These are phyloP conservation scores for Abrostola tripartita DNA, from an alignment of 2,888 invertebrate genomes.

Conservation along the genomic window DNA sequence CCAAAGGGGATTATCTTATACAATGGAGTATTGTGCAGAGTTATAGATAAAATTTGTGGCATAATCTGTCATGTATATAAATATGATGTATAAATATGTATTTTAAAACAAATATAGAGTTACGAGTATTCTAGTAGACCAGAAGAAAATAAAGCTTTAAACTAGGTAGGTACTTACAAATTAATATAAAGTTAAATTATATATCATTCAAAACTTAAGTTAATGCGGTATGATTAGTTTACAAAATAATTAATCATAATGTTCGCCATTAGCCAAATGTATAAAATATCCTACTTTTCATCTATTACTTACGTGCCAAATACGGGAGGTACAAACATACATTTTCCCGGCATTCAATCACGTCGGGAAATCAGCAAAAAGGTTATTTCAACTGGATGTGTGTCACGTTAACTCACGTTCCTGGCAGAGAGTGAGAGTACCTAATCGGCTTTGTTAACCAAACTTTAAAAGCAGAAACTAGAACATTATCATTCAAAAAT, in stretches of 20 bases:
- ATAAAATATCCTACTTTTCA: neutral
- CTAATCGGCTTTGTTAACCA: slow-evolving; percentile 23
- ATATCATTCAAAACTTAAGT: no score
- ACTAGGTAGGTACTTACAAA: no score
- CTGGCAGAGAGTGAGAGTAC: slow-evolving; percentile 19
- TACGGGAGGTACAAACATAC: neutral
- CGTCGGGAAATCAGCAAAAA: slow-evolving; percentile 16
- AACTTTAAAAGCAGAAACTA: slow-evolving; percentile 32
- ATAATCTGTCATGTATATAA: neutral
- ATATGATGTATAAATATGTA: no score
- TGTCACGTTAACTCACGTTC: slow-evolving; percentile 26
- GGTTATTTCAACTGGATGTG: slow-evolving; percentile 27
- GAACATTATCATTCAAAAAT: slow-evolving; percentile 13
- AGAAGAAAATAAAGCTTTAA: no score
- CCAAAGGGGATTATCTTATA: slow-evolving; percentile 1
- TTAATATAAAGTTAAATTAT: no score
- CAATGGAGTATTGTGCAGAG: neutral
- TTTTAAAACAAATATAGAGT: no score
- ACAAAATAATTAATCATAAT: no score
- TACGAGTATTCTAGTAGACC: no score
- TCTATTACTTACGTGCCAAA: neutral
- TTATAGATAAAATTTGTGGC: neutral
- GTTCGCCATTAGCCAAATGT: no score
- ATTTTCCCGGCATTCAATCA: slow-evolving; percentile 28
- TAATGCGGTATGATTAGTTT: no score